A percentile compares a stretch with the other conserved stretches of the same genome.
Conservation (phyloP, 30 jellyfish, hydroid and myxozoan genomes). For the Sanderia malayensis region DNA sequence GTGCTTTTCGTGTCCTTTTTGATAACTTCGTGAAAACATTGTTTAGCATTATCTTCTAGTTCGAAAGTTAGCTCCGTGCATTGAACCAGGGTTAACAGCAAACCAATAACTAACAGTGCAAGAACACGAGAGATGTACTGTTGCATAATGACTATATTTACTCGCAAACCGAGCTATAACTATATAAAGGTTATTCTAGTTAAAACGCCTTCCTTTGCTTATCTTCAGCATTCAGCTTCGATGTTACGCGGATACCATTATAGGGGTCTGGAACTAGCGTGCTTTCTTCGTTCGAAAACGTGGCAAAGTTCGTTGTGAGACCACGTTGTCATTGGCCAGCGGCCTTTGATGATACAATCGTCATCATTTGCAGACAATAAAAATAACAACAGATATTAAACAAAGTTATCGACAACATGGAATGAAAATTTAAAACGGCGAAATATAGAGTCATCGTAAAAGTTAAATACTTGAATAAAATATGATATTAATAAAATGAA, state of each 20-base stretch:
- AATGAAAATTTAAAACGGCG: too few relatives aligned
- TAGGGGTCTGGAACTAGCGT: slow-evolving; percentile 71
- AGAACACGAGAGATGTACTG: neutral
- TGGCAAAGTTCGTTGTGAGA: slow-evolving; percentile 32
- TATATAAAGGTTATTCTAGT: neutral
- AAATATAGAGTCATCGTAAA: too few relatives aligned
- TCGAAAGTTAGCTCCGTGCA: slow-evolving; percentile 87
- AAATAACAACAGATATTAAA: too few relatives aligned
- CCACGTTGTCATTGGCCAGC: neutral
- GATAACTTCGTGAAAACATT: slow-evolving; percentile 84
- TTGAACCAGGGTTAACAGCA: slow-evolving; percentile 8
- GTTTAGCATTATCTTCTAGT: slow-evolving; percentile 84
- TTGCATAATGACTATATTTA: neutral
- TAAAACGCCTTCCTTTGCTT: neutral
- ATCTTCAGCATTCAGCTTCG: slow-evolving; percentile 55
- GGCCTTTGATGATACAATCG: too few relatives aligned
- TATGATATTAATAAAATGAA: too few relatives aligned
- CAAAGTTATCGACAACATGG: too few relatives aligned
- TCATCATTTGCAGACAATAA: too few relatives aligned
- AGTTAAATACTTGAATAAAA: too few relatives aligned
- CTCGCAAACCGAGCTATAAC: neutral
- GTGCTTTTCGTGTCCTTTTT: slow-evolving; percentile 77
- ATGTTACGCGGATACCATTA: slow-evolving; percentile 27
- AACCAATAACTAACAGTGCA: slow-evolving; percentile 3
- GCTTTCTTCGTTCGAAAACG: slow-evolving; percentile 34